Evolutionary conservation across 2,888 invertebrate genomes (phyloP), one percentile per base, ranked within the genome.

Genomic region (Drosophila niveifrons): DNA sequence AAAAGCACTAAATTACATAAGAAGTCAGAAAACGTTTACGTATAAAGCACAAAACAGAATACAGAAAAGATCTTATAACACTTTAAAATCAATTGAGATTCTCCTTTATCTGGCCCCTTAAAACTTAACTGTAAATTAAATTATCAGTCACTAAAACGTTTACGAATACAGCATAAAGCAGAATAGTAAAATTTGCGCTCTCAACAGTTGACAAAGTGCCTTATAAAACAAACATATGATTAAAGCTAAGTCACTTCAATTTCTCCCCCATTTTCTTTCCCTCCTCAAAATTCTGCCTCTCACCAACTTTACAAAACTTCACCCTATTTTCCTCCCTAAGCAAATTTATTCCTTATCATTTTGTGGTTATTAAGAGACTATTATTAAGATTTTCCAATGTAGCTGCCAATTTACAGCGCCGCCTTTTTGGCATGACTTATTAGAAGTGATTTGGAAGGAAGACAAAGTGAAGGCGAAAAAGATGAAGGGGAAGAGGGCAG

Each of bases 371-470:
- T 78, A 81, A 70, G 61, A 51, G 68, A 57, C 18, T 61, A 68
- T 62, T 57, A 52, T 44, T 6, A 59, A 15, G 57, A 48, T 44
- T 52, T 34, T 34, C 7, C 36, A 43, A 13, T 36, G 31, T 13
- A 17, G 6, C 15, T n/a, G 43, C 15, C 43, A 61, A 69, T 63
- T 74, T 57, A 64, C 66, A 28, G 61, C 29, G 28, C 41, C 50
- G 28, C 55, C 52, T 68, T 80, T 66, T 63, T 11, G 31, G 66
- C 72, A 84, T 84, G 82, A 85, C 77, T 83, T 88, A 88, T 88
- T 84, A 72, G 48, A 34, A 47, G 46, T 70, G 77, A 85, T 83
- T 85, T 85, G 75, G 77, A 56, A 9, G 9, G 23, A 17, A 7
- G n/a, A 2, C 23, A 46, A 11, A 23, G 23, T 6, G 23, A 23